Base-by-base conservation (phyloP, 2,113 vertebrate species). In the Pagrus major region DNA sequence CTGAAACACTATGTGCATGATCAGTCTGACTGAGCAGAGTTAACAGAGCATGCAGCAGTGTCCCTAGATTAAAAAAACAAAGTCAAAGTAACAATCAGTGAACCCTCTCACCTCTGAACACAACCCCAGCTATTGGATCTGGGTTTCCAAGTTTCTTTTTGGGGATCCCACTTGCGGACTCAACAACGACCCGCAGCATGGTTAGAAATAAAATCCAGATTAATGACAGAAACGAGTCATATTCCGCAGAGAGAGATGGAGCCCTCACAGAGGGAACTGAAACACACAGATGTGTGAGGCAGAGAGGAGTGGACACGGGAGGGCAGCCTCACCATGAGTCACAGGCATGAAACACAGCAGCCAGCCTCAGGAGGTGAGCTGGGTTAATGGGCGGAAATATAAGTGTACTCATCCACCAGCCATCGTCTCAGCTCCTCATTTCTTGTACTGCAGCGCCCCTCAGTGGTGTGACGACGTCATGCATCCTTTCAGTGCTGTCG, bases 151-250 rank as follows among this genome's bases (percentile, higher is more conserved):
- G 94, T 84, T 94, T 98, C 81, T 96, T 96, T 94, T 96, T 97
- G 25, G 98, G 97, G 68, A 99, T 96, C 76, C 96, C 96, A 55
- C 74, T 86, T 29, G 98, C 97, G 31, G 96, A 97, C 84, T 99
- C 97, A 77, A 99, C 96, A 63, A 96, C 90, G 47, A 99, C 95
- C 23, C 96, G 96, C 89, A 99, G 93, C 98, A 99, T 99, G n/a
- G n/a, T 69, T 84, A 79, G 23, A 27, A 16, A 21, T n/a, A 25
- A 76, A 56, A n/a, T 78, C 10, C 25, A 1, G 47, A 0, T 58
- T 52, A 75, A 44, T 67, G 5, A 69, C 10, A 47, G n/a, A 64
- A 37, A 54, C 2, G 9, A 6, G 15, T 52, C 83, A 86, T 86
- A 70, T 37, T 75, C 74, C 33, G 33, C 1, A 3, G 65, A 51